Conservation (phyloP, 92 coral and sea anemone species). For the Umimayanthus kanabou region DNA sequence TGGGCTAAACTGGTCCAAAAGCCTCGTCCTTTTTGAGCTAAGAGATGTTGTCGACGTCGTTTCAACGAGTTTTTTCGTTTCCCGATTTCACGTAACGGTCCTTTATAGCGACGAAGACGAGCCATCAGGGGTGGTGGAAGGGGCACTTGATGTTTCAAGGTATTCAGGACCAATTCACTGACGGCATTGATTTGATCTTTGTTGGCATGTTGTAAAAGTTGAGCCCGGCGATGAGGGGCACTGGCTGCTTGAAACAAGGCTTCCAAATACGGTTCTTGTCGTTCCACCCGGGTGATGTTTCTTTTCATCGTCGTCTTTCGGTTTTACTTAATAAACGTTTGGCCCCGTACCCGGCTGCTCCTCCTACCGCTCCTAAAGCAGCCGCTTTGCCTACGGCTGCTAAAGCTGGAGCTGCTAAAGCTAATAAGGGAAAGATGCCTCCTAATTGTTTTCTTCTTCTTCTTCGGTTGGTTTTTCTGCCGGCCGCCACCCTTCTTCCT, state of each 20-base stretch:
- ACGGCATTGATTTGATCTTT: too few species aligned
- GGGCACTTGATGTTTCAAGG: neutral
- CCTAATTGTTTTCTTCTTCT: neutral
- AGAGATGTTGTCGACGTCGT: neutral
- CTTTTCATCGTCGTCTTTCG: neutral
- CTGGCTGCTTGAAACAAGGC: neutral
- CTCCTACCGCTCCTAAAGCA: neutral
- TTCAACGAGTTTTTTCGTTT: neutral
- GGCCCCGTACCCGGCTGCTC: conserved; percentile 1
- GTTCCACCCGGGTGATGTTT: neutral
- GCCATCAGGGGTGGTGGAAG: neutral
- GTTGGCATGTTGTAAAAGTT: neutral
- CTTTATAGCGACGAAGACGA: neutral
- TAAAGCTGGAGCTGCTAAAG: conserved; percentile 9
- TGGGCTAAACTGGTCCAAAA: neutral
- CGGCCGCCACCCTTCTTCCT: too few species aligned
- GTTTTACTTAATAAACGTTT: neutral
- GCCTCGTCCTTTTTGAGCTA: neutral
- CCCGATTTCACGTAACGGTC: neutral
- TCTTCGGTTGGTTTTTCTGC: too few species aligned
- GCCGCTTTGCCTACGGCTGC: conserved; percentile 4
- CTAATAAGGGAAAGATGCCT: conserved; percentile 3
- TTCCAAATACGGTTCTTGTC: neutral
- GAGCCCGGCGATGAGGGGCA: neutral
- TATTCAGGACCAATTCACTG: conserved; percentile 8